phyloP scores from a whole-genome alignment of 2,797 vertebrate species.

The Cottoperca gobio region DNA sequence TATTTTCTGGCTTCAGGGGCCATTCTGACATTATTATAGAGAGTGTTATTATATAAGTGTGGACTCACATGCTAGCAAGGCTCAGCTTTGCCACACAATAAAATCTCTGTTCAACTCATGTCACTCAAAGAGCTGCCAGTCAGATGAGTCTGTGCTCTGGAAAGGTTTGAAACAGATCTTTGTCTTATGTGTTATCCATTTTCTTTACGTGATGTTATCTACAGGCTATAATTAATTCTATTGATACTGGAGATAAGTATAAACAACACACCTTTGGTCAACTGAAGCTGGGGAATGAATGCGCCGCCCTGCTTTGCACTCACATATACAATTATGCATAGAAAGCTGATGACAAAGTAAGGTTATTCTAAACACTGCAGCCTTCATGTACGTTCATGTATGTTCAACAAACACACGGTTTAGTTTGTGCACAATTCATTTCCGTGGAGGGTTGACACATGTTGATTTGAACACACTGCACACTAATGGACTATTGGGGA shows the following conservation, averaged over 20 bases:
- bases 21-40: constrained; percentile 41
- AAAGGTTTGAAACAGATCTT: constrained; percentile 15
- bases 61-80: constrained; percentile 38
- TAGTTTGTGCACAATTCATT: constrained; percentile 1
- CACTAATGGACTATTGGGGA: background rate
- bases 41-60: constrained; percentile 50
- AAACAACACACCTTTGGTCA: background rate
- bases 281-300: background rate
- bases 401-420: constrained; percentile 1
- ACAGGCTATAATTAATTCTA: background rate
- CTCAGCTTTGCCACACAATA: constrained; percentile 35
- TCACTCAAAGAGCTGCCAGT: constrained; percentile 28
- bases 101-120: constrained; percentile 32
- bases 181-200: background rate
- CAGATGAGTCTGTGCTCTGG: background rate
- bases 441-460: background rate
- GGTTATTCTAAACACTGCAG: constrained; percentile 7
- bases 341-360: constrained; percentile 10
- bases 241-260: constrained; percentile 6
- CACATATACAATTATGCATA: background rate
- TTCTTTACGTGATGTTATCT: constrained; percentile 1
- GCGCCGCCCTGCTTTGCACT: background rate
- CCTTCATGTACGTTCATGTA: background rate
- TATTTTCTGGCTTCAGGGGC: background rate
- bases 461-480: constrained; percentile 11